Evolutionary conservation across 2,888 invertebrate genomes (phyloP).

Genomic region (Liodrosophila aerea): DNA sequence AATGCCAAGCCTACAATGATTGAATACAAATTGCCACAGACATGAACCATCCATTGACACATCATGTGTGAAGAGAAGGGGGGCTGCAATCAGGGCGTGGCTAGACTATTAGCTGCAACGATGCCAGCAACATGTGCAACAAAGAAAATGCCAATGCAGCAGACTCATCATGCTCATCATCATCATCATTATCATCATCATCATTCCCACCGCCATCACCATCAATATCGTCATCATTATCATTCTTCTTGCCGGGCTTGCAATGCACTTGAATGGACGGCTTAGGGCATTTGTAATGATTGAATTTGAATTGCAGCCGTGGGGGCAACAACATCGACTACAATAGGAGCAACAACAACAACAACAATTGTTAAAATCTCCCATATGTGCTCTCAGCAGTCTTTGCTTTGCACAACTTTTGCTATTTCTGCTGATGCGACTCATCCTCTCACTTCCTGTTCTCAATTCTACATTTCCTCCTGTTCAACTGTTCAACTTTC

Average conservation of each 20-base stretch:
- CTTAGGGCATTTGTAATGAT: slow-evolving; percentile 69
- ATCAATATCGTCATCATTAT: slow-evolving; percentile 8
- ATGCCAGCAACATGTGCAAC: slow-evolving; percentile 30
- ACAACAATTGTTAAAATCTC: slow-evolving; percentile 33
- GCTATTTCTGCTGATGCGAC: not conserved
- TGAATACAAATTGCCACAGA: slow-evolving; percentile 32
- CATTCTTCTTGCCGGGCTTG: slow-evolving; percentile 11
- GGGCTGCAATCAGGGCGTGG: slow-evolving; percentile 8
- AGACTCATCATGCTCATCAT: slow-evolving; percentile 16
- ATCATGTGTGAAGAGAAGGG: not conserved
- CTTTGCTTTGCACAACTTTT: slow-evolving; percentile 20
- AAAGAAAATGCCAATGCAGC: slow-evolving; percentile 36
- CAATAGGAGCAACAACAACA: not conserved
- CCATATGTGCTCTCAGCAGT: slow-evolving; percentile 37
- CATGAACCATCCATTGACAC: slow-evolving; percentile 20
- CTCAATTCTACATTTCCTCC: slow-evolving; percentile 25
- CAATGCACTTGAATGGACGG: slow-evolving; percentile 52
- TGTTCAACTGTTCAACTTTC: slow-evolving; percentile 27
- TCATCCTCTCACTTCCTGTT: slow-evolving; percentile 16
- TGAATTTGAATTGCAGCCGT: slow-evolving; percentile 68
- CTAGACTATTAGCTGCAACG: slow-evolving; percentile 52
- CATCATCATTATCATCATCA: slow-evolving; percentile 5
- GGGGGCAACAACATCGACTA: slow-evolving; percentile 4
- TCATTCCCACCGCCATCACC: slow-evolving; percentile 18
- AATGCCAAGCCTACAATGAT: slow-evolving; percentile 18